phyloP scores from a whole-genome alignment of 2,797 vertebrate genomes.

The Staurois parvus region DNA sequence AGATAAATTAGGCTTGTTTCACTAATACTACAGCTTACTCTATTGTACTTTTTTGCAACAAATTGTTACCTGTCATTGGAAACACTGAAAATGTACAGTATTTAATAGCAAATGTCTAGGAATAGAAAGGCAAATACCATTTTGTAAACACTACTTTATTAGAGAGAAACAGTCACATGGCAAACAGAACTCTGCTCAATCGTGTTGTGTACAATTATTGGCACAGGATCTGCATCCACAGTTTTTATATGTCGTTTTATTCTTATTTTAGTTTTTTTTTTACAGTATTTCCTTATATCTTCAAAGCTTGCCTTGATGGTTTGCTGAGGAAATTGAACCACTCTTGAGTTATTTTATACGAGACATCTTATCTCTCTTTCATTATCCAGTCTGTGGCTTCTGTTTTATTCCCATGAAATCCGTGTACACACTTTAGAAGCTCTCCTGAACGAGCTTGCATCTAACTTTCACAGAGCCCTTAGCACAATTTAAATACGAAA shows the following conservation, averaged over 20 bases:
- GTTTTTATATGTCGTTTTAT: conserved; percentile 57
- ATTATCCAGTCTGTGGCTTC: conserved; percentile 79
- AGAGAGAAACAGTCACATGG: conserved; percentile 62
- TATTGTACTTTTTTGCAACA: background rate
- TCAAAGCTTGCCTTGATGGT: conserved; percentile 83
- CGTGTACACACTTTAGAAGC: conserved; percentile 81
- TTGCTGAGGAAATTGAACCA: conserved; percentile 84
- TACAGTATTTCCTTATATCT: conserved; percentile 80
- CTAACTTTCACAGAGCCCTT: conserved; percentile 84
- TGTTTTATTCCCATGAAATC: conserved; percentile 84
- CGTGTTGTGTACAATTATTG: conserved; percentile 72
- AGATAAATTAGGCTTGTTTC: background rate
- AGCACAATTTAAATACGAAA: conserved; percentile 86
- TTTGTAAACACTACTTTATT: conserved; percentile 35
- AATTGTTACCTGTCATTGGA: conserved; percentile 24
- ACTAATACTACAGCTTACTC: background rate
- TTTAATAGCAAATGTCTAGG: background rate
- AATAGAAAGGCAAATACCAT: conserved; percentile 12
- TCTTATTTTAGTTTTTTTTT: conserved; percentile 77
- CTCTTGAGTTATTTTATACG: conserved; percentile 84
- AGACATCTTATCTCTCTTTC: conserved; percentile 86
- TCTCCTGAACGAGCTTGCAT: conserved; percentile 82
- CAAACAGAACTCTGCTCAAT: conserved; percentile 69
- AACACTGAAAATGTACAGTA: background rate
- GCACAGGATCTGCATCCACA: conserved; percentile 76